Conservation (phyloP, 2,113 vertebrate species). For the Pseudolaguvia tuberculata region DNA sequence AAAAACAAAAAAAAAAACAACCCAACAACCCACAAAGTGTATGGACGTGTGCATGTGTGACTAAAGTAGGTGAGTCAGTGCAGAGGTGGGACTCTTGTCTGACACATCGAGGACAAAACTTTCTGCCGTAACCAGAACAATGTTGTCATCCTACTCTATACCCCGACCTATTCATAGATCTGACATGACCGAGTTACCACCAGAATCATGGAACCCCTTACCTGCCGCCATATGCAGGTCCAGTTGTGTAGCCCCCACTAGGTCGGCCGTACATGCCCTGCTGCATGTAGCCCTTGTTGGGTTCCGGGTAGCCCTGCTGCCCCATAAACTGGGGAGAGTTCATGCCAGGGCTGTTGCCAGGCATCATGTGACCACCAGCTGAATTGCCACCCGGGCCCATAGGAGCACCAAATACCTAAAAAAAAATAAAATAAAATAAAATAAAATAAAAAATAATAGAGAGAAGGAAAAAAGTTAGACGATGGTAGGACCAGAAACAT, state of each 20-base stretch:
- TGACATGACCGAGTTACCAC: neutral
- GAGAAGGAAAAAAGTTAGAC: neutral
- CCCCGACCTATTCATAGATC: conserved; percentile 7
- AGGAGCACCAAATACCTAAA: conserved; percentile 80
- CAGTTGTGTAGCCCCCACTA: conserved; percentile 65
- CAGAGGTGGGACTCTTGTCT: conserved; percentile 30
- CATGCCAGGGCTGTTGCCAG: conserved; percentile 75
- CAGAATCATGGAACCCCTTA: conserved; percentile 52
- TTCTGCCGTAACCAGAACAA: neutral
- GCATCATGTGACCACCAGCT: conserved; percentile 80
- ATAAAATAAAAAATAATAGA: no score
- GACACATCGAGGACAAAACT: conserved; percentile 19
- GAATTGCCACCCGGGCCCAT: conserved; percentile 90
- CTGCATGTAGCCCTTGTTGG: conserved; percentile 80
- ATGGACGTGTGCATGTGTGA: neutral
- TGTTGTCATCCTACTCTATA: conserved; percentile 28
- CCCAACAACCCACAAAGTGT: neutral
- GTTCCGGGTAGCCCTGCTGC: conserved; percentile 81
- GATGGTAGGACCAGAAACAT: neutral
- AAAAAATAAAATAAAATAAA: neutral
- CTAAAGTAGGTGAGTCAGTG: conserved; percentile 31
- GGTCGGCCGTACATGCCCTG: conserved; percentile 80
- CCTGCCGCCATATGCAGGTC: conserved; percentile 76
- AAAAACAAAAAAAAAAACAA: no score
- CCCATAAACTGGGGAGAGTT: conserved; percentile 81